These are phyloP conservation scores for Ictalurus punctatus DNA, from an alignment of 2,113 vertebrate species.

Conservation along the genomic window DNA sequence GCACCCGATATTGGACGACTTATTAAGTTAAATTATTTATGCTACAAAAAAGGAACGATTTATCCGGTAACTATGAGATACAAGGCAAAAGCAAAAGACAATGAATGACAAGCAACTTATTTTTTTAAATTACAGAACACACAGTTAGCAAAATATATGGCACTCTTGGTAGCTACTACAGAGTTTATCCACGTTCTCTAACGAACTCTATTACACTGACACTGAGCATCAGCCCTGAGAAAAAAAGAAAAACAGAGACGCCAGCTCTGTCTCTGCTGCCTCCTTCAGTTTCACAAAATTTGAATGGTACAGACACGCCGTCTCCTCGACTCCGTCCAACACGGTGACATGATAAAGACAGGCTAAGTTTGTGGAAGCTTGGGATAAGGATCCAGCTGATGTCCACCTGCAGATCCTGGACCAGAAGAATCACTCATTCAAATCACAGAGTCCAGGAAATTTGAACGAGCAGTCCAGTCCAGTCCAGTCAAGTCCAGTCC, in stretches of 20 bases:
- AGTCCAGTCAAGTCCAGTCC: no score
- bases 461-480: neutral
- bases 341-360: neutral
- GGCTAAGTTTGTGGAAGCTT: neutral
- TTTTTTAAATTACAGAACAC: neutral
- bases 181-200: neutral
- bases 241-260: neutral
- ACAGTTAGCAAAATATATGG: neutral
- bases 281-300: constrained; percentile 14
- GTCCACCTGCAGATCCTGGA: neutral
- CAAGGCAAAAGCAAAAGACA: neutral
- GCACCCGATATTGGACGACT: neutral
- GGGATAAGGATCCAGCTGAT: neutral
- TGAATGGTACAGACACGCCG: neutral
- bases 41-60: no score
- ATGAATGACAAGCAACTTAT: neutral
- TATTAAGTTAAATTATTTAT: no score
- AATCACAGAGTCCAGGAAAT: neutral
- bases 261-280: neutral
- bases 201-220: neutral
- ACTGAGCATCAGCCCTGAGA: neutral
- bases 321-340: neutral
- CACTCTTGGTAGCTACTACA: neutral
- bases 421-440: no score
- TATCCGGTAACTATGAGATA: no score